Evolutionary conservation across 2,888 invertebrate species (phyloP).

Genomic region (Meloe dianella): DNA sequence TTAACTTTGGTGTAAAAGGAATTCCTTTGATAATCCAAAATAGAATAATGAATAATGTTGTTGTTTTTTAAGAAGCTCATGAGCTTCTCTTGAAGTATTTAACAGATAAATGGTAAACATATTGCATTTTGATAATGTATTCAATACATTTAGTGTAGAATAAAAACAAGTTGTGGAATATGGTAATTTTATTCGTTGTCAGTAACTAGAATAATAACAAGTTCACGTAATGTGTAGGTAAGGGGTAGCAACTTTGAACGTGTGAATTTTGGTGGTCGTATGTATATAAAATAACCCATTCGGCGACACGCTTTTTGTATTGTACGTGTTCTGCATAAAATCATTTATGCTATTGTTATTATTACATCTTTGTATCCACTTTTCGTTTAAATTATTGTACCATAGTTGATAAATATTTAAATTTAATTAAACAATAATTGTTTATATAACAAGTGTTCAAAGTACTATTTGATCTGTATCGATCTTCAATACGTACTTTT

Average conservation of each 20-base stretch:
- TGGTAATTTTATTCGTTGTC: constrained; percentile 29
- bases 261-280: constrained; percentile 33
- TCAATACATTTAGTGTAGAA: constrained; percentile 3
- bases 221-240: constrained; percentile 26
- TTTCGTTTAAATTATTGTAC: constrained; percentile 15
- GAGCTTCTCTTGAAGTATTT: neutral
- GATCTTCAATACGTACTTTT: neutral
- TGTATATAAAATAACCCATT: constrained; percentile 42
- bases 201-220: constrained; percentile 30
- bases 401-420: constrained; percentile 21
- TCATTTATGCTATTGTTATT: constrained; percentile 2
- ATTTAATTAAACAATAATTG: constrained; percentile 13
- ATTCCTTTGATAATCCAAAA: neutral
- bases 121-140: constrained; percentile 3
- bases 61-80: neutral
- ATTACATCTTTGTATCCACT: neutral
- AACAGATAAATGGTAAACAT: neutral
- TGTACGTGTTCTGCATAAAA: constrained; percentile 29
- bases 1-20: neutral
- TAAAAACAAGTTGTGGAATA: constrained; percentile 23
- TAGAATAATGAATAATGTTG: neutral
- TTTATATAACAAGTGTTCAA: neutral
- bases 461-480: neutral
- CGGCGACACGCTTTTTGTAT: constrained; percentile 39
- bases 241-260: constrained; percentile 20